Conservation (phyloP, 2,113 vertebrate genomes). For the Loxodonta africana region DNA sequence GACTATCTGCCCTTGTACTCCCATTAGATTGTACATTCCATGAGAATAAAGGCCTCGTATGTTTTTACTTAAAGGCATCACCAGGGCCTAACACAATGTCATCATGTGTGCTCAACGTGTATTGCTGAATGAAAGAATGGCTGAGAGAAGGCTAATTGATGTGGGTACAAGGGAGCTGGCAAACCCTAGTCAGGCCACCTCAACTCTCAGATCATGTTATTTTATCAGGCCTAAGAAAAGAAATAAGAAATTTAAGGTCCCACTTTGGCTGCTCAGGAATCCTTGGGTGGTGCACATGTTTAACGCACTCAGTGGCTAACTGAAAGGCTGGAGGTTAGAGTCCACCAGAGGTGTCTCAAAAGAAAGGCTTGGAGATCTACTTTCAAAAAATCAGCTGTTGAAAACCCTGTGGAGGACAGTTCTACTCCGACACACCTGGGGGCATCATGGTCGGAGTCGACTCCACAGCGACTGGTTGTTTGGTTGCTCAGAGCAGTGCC, state of each 20-base stretch:
- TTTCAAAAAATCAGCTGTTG: not conserved
- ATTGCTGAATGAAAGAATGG: not conserved
- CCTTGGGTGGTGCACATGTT: not conserved
- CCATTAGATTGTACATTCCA: not conserved
- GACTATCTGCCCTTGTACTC: not conserved
- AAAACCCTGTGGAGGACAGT: not conserved
- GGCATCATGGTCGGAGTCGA: not conserved
- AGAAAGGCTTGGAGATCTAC: not conserved
- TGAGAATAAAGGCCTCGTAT: not conserved
- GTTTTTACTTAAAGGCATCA: not conserved
- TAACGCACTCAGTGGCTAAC: not conserved
- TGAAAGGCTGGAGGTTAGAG: not conserved
- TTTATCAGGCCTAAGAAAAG: not conserved
- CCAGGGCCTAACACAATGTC: not conserved
- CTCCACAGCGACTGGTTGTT: not conserved
- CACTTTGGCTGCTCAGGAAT: not conserved
- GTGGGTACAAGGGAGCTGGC: not conserved
- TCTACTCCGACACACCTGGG: not conserved
- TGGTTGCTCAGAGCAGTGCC: not conserved
- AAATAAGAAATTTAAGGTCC: not conserved
- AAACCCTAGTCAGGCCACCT: not conserved
- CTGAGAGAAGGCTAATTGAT: not conserved
- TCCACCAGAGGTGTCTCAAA: not conserved
- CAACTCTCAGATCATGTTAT: not conserved
- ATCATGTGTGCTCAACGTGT: not conserved